phyloP scores from a whole-genome alignment of 2,113 vertebrate species.

The Naja naja region DNA sequence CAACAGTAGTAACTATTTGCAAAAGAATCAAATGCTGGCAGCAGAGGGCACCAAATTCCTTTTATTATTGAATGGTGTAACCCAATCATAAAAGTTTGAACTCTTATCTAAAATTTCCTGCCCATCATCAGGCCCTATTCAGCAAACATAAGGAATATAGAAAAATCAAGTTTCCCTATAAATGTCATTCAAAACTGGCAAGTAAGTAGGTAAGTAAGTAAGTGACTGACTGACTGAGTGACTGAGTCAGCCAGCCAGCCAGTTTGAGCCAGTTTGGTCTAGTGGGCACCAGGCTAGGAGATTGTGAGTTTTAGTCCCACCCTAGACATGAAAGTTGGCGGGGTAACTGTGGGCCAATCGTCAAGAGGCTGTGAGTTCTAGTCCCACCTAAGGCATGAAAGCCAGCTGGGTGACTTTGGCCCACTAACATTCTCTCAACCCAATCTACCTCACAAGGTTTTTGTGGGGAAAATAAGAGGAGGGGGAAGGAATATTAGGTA shows the following conservation, averaged over 20 bases:
- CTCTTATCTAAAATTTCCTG: neutral
- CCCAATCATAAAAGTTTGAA: neutral
- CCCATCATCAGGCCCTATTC: neutral
- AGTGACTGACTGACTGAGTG: too few species aligned
- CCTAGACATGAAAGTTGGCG: neutral
- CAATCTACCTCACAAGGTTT: neutral
- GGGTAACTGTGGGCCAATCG: neutral
- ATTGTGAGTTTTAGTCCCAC: neutral
- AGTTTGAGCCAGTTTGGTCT: neutral
- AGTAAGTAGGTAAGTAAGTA: too few species aligned
- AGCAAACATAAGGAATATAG: neutral
- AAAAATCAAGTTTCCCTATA: neutral
- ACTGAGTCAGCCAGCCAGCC: too few species aligned
- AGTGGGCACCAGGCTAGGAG: neutral
- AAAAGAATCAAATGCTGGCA: neutral
- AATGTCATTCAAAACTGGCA: neutral
- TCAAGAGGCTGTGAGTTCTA: neutral
- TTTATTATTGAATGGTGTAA: neutral
- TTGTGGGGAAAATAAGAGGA: neutral
- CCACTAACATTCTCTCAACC: neutral
- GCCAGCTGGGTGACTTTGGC: neutral
- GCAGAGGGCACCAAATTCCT: conserved; percentile 28
- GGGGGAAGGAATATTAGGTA: neutral
- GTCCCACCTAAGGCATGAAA: neutral
- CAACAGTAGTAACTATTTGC: neutral